phyloP scores from a whole-genome alignment of 2,888 invertebrate species.

The Leptarthrus brevirostris region DNA sequence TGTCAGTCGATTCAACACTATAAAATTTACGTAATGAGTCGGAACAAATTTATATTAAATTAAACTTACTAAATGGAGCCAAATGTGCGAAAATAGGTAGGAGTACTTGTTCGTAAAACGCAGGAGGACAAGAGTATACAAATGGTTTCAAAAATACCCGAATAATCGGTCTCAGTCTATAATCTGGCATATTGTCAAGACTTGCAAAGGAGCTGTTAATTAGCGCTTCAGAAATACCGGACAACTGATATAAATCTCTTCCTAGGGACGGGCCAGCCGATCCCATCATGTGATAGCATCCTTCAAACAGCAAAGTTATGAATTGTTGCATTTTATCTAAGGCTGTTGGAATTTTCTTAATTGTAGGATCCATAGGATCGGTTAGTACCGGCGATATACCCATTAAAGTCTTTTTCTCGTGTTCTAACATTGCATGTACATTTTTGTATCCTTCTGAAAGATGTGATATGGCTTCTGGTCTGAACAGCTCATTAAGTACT shows the following conservation, averaged over 20 bases:
- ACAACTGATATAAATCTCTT: slow-evolving; percentile 83
- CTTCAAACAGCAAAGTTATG: slow-evolving; percentile 81
- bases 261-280: slow-evolving; percentile 84
- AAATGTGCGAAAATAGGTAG: slow-evolving; percentile 83
- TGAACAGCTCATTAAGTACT: slow-evolving; percentile 84
- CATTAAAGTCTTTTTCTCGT: slow-evolving; percentile 81
- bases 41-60: no score
- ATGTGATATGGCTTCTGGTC: slow-evolving; percentile 73
- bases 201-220: slow-evolving; percentile 71
- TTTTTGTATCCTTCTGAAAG: slow-evolving; percentile 77
- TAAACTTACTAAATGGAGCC: slow-evolving; percentile 78
- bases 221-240: slow-evolving; percentile 80
- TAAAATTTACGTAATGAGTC: no score
- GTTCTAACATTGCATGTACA: slow-evolving; percentile 78
- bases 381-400: slow-evolving; percentile 70
- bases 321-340: slow-evolving; percentile 87
- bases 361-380: slow-evolving; percentile 67
- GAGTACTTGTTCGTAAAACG: slow-evolving; percentile 80
- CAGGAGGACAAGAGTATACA: slow-evolving; percentile 85
- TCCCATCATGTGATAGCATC: slow-evolving; percentile 83
- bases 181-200: slow-evolving; percentile 81
- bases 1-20: slow-evolving; percentile 77
- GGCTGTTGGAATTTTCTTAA: slow-evolving; percentile 70
- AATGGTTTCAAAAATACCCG: slow-evolving; percentile 88
- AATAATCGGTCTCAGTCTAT: slow-evolving; percentile 84